Conservation (phyloP, 2,888 invertebrate species). For the Tortrix viridana region DNA sequence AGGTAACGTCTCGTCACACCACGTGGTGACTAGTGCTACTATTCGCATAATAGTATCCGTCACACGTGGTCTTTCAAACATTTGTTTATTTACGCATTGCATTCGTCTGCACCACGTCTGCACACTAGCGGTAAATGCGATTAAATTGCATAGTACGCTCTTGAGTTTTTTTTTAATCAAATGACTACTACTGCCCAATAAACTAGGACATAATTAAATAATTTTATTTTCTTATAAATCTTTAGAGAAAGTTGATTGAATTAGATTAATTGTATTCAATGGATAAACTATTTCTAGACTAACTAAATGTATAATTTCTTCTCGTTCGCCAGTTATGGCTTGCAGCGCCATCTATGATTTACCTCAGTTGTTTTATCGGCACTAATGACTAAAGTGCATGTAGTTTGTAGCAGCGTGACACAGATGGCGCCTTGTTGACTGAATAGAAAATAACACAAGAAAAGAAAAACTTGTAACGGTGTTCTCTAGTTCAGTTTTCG, state of each 20-base stretch:
- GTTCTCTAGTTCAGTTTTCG: too few relatives aligned
- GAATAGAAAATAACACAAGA: too few relatives aligned
- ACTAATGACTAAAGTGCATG: constrained; percentile 14
- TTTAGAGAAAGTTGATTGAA: too few relatives aligned
- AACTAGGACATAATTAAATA: too few relatives aligned
- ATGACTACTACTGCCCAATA: too few relatives aligned
- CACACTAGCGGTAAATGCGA: too few relatives aligned
- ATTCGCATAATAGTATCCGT: constrained; percentile 16
- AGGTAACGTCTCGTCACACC: neutral
- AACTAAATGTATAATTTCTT: neutral
- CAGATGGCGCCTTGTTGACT: constrained; percentile 37
- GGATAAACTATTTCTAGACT: neutral
- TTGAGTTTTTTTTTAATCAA: too few relatives aligned
- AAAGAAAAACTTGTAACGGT: too few relatives aligned
- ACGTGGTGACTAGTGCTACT: constrained; percentile 6
- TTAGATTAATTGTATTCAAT: neutral
- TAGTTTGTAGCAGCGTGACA: constrained; percentile 8
- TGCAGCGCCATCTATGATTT: constrained; percentile 28
- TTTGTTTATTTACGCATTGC: constrained; percentile 24
- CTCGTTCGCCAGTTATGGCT: neutral
- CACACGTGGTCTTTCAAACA: constrained; percentile 25
- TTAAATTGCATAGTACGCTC: too few relatives aligned
- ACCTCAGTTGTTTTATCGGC: constrained; percentile 19
- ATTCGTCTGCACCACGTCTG: neutral
- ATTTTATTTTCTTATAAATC: too few relatives aligned